Evolutionary conservation across 2,888 invertebrate genomes (phyloP), one percentile per base, ranked within the genome.

Genomic region (Digitonthophagus gazella): DNA sequence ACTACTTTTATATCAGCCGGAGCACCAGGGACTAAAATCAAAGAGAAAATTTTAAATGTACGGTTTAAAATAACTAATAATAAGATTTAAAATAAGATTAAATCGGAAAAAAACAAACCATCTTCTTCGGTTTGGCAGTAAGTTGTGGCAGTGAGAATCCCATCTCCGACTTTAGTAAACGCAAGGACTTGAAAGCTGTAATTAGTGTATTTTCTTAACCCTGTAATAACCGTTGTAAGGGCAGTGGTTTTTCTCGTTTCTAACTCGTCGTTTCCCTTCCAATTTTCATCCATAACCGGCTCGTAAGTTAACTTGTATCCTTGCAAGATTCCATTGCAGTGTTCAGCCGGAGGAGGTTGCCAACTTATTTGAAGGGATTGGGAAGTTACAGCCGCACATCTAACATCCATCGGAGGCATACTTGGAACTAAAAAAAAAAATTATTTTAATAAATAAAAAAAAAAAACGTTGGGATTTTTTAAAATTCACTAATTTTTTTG

Each of bases 1-100:
- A 92, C 89, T 2, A 91, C 92, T 83, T 93, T 94, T 72, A 94
- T 90, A 76, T 91, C 91, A 2, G 89, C 88, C 0, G 94, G 94
- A 57, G 90, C 87, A 69, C 91, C 92, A 6, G 94, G 93, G 63
- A 91, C 93, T 92, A 79, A 22, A 79, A 77, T 58, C 64, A 58
- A 66, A 67, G 8, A 44, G 8, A 66, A 15, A 64, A 61, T 61
- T 61, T 1, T n/a, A n/a, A n/a, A n/a, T 6, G 8, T 44, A 44
- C 6, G 8, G 8, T 44, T 8, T 8, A 44, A 6, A 44, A 44
- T 8, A 6, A 44, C 6, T 44, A 44, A 44, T 44, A 44, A 44
- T 44, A 44, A 44, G 8, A 44, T 44, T 44, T 44, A 44, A n/a
- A 66, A 70, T 74, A 58, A 15, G 16, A 15, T n/a, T 18, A 44